Conservation (phyloP, 1,140 invertebrate species). For the Orussus abietinus region DNA sequence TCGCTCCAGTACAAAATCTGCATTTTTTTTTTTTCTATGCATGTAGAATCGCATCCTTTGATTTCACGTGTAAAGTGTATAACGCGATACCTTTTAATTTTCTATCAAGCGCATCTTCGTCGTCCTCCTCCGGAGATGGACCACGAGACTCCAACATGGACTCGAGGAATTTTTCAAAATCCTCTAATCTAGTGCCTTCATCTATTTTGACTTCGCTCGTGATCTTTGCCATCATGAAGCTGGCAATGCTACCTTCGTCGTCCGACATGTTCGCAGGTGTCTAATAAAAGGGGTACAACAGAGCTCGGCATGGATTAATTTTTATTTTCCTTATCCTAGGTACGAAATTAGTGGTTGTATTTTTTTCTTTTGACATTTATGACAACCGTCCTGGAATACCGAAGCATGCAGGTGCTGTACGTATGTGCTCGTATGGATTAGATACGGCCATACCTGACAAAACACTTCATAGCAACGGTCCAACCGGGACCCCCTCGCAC, state of each 20-base stretch:
- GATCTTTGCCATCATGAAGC: constrained; percentile 22
- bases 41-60: too few species aligned
- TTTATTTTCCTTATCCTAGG: too few species aligned
- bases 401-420: too few species aligned
- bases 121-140: constrained; percentile 33
- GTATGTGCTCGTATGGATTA: constrained; percentile 17
- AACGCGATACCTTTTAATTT: constrained; percentile 11
- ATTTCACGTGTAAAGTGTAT: neutral
- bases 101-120: constrained; percentile 22
- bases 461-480: constrained; percentile 43
- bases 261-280: too few species aligned
- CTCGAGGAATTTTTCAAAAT: constrained; percentile 44
- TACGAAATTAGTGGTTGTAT: too few species aligned
- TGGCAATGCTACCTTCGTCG: constrained; percentile 31
- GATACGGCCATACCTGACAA: constrained; percentile 19
- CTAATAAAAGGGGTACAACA: too few species aligned
- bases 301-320: too few species aligned
- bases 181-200: constrained; percentile 18
- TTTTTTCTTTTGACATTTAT: too few species aligned
- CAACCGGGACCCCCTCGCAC: too few species aligned
- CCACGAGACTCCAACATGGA: constrained; percentile 38
- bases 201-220: constrained; percentile 15
- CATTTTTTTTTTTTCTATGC: too few species aligned
- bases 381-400: too few species aligned
- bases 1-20: too few species aligned